A percentile compares a stretch with the other conserved stretches of the same genome.
phyloP scores from a whole-genome alignment of 2,797 vertebrate genomes.

The Acanthiza pusilla region DNA sequence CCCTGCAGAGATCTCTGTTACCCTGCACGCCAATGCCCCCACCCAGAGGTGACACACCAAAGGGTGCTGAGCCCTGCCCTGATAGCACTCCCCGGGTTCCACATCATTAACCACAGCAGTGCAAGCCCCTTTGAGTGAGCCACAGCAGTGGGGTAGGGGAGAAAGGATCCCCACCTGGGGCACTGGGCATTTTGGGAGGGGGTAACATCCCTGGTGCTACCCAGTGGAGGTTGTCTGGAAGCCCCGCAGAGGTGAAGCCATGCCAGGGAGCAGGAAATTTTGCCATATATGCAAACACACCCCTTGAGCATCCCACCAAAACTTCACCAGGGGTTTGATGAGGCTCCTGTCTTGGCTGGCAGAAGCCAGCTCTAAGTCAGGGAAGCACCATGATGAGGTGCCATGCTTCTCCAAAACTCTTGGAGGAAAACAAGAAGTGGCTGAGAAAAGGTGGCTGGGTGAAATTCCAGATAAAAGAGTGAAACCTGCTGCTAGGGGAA shows the following conservation, averaged over 20 bases:
- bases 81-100: background rate
- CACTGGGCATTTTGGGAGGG: background rate
- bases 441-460: background rate
- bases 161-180: rapidly evolving
- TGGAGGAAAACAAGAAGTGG: background rate
- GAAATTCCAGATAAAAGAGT: background rate
- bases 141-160: rapidly evolving
- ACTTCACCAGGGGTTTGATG: background rate
- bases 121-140: background rate
- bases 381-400: rapidly evolving
- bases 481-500: background rate
- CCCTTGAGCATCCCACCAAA: background rate
- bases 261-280: background rate
- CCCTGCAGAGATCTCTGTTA: background rate
- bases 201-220: background rate
- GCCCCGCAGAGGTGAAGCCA: background rate
- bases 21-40: rapidly evolving
- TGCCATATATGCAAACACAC: background rate
- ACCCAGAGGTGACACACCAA: background rate
- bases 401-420: background rate
- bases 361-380: background rate
- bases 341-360: background rate
- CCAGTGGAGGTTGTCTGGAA: background rate
- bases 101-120: rapidly evolving
- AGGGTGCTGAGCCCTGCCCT: background rate